A percentile compares a stretch with the other conserved stretches of the same genome.
Evolutionary conservation across 2,888 invertebrate species (phyloP).

Genomic region (Zygaena filipendulae): DNA sequence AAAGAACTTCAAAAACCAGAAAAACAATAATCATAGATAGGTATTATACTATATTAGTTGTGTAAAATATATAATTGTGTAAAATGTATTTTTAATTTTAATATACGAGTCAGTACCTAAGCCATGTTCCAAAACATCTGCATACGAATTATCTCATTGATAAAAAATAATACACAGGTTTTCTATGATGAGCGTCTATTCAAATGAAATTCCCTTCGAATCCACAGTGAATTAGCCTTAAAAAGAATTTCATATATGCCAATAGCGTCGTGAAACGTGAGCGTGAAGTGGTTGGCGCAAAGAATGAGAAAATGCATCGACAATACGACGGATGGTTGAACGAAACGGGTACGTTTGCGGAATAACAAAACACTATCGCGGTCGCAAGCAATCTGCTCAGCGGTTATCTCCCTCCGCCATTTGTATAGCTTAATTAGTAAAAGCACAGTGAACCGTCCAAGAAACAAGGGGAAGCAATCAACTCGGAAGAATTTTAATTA

Average conservation of each 20-base stretch:
- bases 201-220: too few species aligned
- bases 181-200: too few species aligned
- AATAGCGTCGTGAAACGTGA: constrained; percentile 1
- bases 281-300: constrained; percentile 33
- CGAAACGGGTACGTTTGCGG: constrained; percentile 29
- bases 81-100: too few species aligned
- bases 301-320: constrained; percentile 38
- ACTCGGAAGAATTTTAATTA: constrained; percentile 18
- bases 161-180: too few species aligned
- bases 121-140: too few species aligned
- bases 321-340: constrained; percentile 41
- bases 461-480: constrained; percentile 18
- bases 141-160: too few species aligned
- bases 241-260: neutral
- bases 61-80: too few species aligned
- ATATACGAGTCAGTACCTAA: too few species aligned
- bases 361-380: constrained; percentile 39
- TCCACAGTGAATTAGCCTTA: too few species aligned
- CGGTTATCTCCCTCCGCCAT: constrained; percentile 31
- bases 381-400: constrained; percentile 40
- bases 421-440: constrained; percentile 48
- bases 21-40: too few species aligned
- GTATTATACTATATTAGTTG: too few species aligned
- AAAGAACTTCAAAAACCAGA: too few species aligned
- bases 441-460: constrained; percentile 1